Conservation (phyloP, 2,113 vertebrate genomes). For the Naja naja region DNA sequence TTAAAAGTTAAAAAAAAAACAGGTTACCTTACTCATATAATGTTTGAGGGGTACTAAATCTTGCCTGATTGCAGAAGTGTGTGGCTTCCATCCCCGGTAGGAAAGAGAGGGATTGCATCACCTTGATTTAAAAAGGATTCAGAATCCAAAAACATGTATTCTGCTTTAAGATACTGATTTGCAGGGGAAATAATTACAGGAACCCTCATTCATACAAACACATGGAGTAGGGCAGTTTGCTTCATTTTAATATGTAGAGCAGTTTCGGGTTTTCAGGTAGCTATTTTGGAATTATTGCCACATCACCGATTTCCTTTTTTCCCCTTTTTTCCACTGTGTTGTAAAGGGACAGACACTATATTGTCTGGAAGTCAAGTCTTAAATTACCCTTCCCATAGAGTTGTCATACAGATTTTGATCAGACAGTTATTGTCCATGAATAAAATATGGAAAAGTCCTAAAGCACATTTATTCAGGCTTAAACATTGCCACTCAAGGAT, state of each 20-base stretch:
- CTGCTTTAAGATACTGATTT: background rate
- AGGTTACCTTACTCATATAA: background rate
- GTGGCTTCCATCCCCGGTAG: background rate
- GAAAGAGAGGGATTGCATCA: background rate
- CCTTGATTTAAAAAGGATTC: background rate
- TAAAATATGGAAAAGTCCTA: slow-evolving; percentile 25
- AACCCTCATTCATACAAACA: no score
- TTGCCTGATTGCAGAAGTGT: no score
- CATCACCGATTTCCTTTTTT: background rate
- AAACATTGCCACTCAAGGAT: background rate
- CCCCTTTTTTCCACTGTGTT: background rate
- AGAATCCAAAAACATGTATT: background rate
- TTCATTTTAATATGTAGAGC: background rate
- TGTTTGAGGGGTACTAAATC: background rate
- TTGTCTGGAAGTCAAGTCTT: slow-evolving; percentile 13
- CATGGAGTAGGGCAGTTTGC: background rate
- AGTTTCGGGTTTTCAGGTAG: slow-evolving; percentile 18
- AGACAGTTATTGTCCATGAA: background rate
- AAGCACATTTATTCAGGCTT: slow-evolving; percentile 36
- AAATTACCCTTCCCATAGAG: slow-evolving; percentile 5
- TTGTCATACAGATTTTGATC: slow-evolving; percentile 42
- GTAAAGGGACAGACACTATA: slow-evolving; percentile 11
- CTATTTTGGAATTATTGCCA: slow-evolving; percentile 29
- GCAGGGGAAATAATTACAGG: background rate
- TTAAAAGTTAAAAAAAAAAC: background rate